Conservation (phyloP, 2,888 invertebrate species). For the Ormyrus rosae region DNA sequence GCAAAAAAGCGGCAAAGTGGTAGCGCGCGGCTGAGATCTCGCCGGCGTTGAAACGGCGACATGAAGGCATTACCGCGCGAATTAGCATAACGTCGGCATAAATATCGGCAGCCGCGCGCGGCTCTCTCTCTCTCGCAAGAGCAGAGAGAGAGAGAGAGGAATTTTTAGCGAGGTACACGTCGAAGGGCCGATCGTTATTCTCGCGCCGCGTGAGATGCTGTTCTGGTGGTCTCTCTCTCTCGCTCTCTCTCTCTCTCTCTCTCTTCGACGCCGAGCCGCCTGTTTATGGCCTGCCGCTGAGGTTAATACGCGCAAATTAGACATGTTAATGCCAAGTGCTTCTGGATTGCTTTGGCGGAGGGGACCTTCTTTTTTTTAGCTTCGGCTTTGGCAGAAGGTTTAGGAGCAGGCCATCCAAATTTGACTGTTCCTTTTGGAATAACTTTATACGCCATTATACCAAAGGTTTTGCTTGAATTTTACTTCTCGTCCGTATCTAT, state of each 20-base stretch:
- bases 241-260: constrained; percentile 1
- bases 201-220: not conserved
- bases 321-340: no score
- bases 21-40: constrained; percentile 55
- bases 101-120: constrained; percentile 64
- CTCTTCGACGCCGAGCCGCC: not conserved
- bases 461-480: no score
- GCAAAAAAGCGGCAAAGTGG: constrained; percentile 57
- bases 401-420: no score
- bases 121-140: not conserved
- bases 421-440: no score
- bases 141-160: no score
- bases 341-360: not conserved
- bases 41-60: constrained; percentile 67
- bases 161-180: no score
- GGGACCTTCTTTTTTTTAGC: no score
- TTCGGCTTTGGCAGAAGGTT: no score
- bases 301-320: no score
- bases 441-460: no score
- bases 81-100: constrained; percentile 69
- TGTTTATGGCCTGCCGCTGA: no score
- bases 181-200: constrained; percentile 43
- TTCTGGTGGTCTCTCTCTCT: not conserved
- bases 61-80: constrained; percentile 65
- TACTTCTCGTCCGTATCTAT: no score